These are phyloP conservation scores for Drosophila crucigera DNA, from an alignment of 2,888 invertebrate genomes.

Conservation along the genomic window DNA sequence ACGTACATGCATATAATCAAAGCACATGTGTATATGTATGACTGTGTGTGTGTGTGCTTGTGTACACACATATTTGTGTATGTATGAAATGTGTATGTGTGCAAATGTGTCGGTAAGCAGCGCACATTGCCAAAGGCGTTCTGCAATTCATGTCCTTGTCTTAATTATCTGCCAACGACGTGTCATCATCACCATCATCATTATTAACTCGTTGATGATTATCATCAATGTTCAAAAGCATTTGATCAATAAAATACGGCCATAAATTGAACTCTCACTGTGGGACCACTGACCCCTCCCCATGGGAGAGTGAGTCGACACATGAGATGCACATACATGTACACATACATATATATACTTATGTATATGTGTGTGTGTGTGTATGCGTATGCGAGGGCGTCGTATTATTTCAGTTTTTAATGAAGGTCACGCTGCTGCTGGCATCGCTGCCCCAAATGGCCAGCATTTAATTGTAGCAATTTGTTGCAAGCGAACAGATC, in stretches of 20 bases:
- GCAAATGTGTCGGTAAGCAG: slow-evolving; percentile 28
- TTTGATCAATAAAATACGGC: slow-evolving; percentile 71
- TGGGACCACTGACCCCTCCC: slow-evolving; percentile 39
- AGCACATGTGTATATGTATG: not conserved
- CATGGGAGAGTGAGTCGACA: slow-evolving; percentile 18
- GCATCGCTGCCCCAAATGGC: slow-evolving; percentile 43
- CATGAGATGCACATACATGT: slow-evolving; percentile 12
- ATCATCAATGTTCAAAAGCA: slow-evolving; percentile 43
- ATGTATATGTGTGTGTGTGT: not conserved
- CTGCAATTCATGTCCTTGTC: slow-evolving; percentile 59
- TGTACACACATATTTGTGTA: not conserved
- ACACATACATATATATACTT: too few species aligned
- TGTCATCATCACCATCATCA: slow-evolving; percentile 26
- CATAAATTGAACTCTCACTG: slow-evolving; percentile 41
- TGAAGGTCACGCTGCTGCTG: slow-evolving; percentile 71
- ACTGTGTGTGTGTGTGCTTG: too few species aligned
- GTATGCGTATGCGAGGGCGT: slow-evolving; percentile 20
- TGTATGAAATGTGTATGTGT: not conserved
- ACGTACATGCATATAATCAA: slow-evolving; percentile 4
- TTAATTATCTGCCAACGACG: slow-evolving; percentile 50
- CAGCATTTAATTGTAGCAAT: slow-evolving; percentile 71
- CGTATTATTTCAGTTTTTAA: slow-evolving; percentile 53
- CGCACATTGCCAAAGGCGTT: slow-evolving; percentile 4
- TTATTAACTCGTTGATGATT: slow-evolving; percentile 10
- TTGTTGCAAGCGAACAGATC: slow-evolving; percentile 64